These are phyloP conservation scores for Rana temporaria DNA, from an alignment of 2,113 vertebrate genomes.

Conservation along the genomic window DNA sequence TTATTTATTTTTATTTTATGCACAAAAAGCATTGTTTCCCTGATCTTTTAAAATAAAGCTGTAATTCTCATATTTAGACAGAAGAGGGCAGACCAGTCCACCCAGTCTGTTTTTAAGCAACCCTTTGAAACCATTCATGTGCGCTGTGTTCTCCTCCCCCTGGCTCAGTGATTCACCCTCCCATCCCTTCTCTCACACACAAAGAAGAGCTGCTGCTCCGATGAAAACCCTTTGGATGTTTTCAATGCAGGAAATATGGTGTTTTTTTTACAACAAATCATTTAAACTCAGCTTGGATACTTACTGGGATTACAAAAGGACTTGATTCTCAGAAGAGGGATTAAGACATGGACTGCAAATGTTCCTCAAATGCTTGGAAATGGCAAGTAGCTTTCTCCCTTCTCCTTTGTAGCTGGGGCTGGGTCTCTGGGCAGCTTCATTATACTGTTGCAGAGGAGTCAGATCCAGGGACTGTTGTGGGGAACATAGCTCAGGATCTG, in stretches of 20 bases:
- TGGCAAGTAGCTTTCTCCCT: neutral
- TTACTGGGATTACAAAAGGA: conserved; percentile 1
- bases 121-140: conserved; percentile 64
- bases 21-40: no score
- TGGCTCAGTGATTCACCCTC: conserved; percentile 68
- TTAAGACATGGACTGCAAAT: conserved; percentile 23
- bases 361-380: conserved; percentile 13
- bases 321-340: neutral
- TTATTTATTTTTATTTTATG: no score
- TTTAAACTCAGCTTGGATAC: neutral
- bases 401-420: no score
- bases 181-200: conserved; percentile 62
- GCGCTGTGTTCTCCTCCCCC: conserved; percentile 65
- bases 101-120: conserved; percentile 69
- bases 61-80: conserved; percentile 57
- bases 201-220: conserved; percentile 71
- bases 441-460: no score
- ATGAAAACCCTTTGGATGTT: conserved; percentile 73
- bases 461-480: no score
- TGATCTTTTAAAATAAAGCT: no score
- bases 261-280: neutral
- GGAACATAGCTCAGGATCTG: no score
- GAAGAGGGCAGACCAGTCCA: conserved; percentile 67
- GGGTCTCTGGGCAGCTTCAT: no score
- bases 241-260: conserved; percentile 66